Evolutionary conservation across 23 tunicate species (phyloP).

Genomic region (Trididemnum clinides): DNA sequence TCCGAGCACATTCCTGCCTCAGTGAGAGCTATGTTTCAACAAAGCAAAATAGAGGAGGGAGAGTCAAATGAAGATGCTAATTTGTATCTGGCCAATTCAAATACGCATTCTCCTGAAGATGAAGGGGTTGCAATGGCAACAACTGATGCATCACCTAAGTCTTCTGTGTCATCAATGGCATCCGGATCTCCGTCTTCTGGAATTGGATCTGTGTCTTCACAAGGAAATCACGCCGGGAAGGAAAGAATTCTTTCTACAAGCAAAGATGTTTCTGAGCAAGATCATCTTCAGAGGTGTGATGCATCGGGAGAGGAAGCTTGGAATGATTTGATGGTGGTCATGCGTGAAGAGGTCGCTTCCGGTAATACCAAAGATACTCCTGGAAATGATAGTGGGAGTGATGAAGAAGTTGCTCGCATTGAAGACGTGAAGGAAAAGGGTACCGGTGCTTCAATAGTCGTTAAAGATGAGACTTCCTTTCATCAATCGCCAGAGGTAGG

Average conservation of each 20-base stretch:
- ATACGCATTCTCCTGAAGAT: conserved; percentile 6
- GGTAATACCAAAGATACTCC: not conserved
- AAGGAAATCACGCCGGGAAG: not conserved
- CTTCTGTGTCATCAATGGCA: conserved; percentile 47
- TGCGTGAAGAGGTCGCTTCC: conserved; percentile 1
- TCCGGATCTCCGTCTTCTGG: conserved; percentile 61
- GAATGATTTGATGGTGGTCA: conserved; percentile 58
- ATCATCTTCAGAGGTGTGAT: not conserved
- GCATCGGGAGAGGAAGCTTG: conserved; percentile 18
- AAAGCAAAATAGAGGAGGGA: conserved; percentile 12
- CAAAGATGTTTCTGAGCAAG: not conserved
- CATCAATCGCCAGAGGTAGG: not conserved
- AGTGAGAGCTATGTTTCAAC: conserved; percentile 46
- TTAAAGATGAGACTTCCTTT: not conserved
- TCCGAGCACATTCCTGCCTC: conserved; percentile 49
- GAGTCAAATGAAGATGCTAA: not conserved
- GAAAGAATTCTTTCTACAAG: not conserved
- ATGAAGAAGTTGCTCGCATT: not conserved
- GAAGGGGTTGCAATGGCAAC: conserved; percentile 42
- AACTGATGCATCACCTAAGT: conserved; percentile 28
- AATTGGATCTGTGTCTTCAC: conserved; percentile 14
- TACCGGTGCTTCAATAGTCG: not conserved
- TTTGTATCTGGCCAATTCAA: not conserved
- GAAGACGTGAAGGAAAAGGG: not conserved
- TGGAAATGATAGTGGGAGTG: not conserved